Conservation (phyloP, 2,113 vertebrate species). For the Rhagologus leucostigma region DNA sequence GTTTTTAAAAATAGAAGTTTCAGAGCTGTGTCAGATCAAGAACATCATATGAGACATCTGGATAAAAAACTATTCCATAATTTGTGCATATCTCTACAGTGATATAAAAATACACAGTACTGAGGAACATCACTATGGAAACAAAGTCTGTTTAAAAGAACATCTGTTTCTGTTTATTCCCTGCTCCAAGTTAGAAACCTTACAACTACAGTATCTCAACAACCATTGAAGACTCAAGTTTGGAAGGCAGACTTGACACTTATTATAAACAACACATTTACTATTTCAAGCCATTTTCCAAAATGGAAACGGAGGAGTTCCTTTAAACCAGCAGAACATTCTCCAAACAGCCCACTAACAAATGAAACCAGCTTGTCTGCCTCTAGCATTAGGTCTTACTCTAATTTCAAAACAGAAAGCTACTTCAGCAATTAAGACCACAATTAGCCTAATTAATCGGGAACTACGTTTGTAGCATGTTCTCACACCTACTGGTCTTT, state of each 20-base stretch:
- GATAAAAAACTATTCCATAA: neutral
- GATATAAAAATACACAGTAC: neutral
- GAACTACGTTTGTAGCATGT: neutral
- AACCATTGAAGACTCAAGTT: neutral
- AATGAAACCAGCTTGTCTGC: neutral
- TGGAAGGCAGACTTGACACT: neutral
- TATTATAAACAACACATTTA: neutral
- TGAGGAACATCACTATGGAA: conserved; percentile 35
- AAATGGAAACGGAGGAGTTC: neutral
- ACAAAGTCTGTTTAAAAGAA: conserved; percentile 10
- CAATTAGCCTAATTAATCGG: neutral
- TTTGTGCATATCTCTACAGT: neutral
- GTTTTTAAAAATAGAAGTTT: neutral
- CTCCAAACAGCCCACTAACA: neutral
- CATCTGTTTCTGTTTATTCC: conserved; percentile 30
- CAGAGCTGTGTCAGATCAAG: neutral
- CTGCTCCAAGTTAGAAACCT: neutral
- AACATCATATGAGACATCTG: neutral
- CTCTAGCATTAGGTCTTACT: neutral
- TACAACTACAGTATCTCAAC: neutral
- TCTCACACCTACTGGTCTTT: neutral
- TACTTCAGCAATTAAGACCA: neutral
- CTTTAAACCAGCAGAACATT: neutral
- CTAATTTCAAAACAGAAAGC: neutral
- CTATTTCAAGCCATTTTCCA: neutral